Base-by-base conservation (phyloP, 2,113 vertebrate species). In the Boleophthalmus pectinirostris region DNA sequence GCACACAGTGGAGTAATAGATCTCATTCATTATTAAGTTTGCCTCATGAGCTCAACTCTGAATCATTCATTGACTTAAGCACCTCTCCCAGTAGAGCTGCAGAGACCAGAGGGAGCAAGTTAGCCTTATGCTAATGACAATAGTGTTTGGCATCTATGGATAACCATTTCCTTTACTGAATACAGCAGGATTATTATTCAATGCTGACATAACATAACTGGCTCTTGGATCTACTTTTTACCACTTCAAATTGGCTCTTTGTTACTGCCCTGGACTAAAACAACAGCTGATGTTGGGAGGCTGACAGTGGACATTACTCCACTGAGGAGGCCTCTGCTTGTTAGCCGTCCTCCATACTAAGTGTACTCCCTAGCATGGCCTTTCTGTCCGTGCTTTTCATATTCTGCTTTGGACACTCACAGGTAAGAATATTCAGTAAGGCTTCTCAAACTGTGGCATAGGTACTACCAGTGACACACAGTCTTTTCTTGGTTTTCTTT, bases 21-120 rank as follows among this genome's bases (percentile, higher is more conserved):
- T 83, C 93, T 96, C 94, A 96, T 96, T 90, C 93, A 92, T 97
- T 96, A 97, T 96, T 96, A 93, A 95, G 92, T 70, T 94, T 92
- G 91, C 92, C 91, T 94, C 93, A 93, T 94, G 92, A 95, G 94
- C 88, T 94, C 92, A 87, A 89, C 81, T 88, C 93, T 97, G 95
- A 97, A 97, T 97, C 93, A 95, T 97, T 97, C 94, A 98, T 97
- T 94, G 92, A 92, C 89, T 81, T 79, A 84, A 85, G 85, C 83
- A 87, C 81, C 81, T 86, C 85, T 87, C 86, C 77, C 70, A 18
- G 43, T 78, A 80, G 81, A 86, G 75, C 63, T 53, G 73, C 25
- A 79, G 47, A 69, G 68, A 80, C 35, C 70, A 82, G 53, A 80
- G 79, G 81, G 65, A 77, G 61, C 58, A 38, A 64, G 53, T 78